These are phyloP conservation scores for Toxotes lorentzi DNA, from an alignment of 2,797 vertebrate genomes.

Conservation along the genomic window DNA sequence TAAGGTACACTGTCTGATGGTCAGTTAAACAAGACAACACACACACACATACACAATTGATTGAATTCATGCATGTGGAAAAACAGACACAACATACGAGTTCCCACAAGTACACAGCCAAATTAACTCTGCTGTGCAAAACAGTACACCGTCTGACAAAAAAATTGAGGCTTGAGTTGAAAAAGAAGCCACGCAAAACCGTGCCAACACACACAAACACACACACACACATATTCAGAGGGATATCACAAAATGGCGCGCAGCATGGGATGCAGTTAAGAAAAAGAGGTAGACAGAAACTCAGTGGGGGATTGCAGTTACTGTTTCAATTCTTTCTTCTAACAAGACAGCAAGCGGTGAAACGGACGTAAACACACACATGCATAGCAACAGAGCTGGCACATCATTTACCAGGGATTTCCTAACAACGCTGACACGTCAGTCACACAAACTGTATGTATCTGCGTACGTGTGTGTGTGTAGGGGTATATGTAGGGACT, in stretches of 20 bases:
- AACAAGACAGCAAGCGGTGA: slow-evolving; percentile 19
- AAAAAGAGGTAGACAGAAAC: slow-evolving; percentile 33
- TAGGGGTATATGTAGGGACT: not conserved
- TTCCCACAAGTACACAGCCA: not conserved
- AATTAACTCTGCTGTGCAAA: not conserved
- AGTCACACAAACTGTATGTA: not conserved
- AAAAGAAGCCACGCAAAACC: not conserved
- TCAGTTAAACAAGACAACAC: slow-evolving; percentile 17
- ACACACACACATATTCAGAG: not conserved
- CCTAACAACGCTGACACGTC: not conserved
- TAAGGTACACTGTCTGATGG: slow-evolving; percentile 9
- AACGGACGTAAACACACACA: slow-evolving; percentile 1
- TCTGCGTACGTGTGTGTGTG: not conserved
- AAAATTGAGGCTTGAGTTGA: not conserved
- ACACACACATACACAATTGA: not conserved
- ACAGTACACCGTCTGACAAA: not conserved
- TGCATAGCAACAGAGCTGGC: not conserved
- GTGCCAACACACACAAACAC: not conserved
- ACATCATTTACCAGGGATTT: slow-evolving; percentile 10
- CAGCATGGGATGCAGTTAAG: slow-evolving; percentile 41
- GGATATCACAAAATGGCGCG: slow-evolving; percentile 28
- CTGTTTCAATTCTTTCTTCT: slow-evolving; percentile 22
- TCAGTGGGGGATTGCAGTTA: slow-evolving; percentile 7
- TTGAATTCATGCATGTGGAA: not conserved
- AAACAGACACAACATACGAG: not conserved